Base-by-base conservation (phyloP, 1,140 invertebrate genomes). In the Drosophila sp. region DNA sequence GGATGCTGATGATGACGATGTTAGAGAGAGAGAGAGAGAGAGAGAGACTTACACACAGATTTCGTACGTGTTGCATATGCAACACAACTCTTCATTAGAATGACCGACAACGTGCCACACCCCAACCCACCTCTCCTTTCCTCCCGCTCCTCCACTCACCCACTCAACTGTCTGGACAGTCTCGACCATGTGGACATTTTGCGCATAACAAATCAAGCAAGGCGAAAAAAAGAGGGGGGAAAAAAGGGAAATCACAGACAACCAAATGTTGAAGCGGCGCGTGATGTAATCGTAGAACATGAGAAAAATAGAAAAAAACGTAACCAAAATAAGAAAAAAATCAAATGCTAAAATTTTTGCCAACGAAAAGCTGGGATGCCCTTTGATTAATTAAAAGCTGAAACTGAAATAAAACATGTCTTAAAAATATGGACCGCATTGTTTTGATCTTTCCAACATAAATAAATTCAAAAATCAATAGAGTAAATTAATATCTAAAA, bases 121-220 rank as follows among this genome's bases (percentile, higher is more conserved):
- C 66, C 62, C 66, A 58, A 17, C 17, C 40, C 6, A 27, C 25
- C 35, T 7, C 62, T 17, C 47, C 30, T n/a, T 17, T 30, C 57
- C 33, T 44, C 6, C 68, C 27, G 10, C 23, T 30, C 11, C 44
- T 33, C 29, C 50, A 57, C 33, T 60, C 41, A 17, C 6, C 56
- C 32, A 41, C 35, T 38, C 35, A 38, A 4, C 56, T 70, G 72
- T 78, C 75, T 79, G 79, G 50, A 44, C 80, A 66, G 84, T 83
- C 83, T 87, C 83, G 80, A 81, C 83, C 64, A 89, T 80, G 83
- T 87, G 83, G 74, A 89, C 80, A 84, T 87, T 87, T 89, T 87
- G 84, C 84, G 83, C 83, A 87, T 87, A 87, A 87, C 83, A 87
- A 89, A 87, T 87, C 83, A 89, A 86, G 83, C 80, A 71, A 64